A percentile compares a stretch with the other conserved stretches of the same genome.
Conservation (phyloP, 2,888 invertebrate genomes). For the Netelia fuscicornis region DNA sequence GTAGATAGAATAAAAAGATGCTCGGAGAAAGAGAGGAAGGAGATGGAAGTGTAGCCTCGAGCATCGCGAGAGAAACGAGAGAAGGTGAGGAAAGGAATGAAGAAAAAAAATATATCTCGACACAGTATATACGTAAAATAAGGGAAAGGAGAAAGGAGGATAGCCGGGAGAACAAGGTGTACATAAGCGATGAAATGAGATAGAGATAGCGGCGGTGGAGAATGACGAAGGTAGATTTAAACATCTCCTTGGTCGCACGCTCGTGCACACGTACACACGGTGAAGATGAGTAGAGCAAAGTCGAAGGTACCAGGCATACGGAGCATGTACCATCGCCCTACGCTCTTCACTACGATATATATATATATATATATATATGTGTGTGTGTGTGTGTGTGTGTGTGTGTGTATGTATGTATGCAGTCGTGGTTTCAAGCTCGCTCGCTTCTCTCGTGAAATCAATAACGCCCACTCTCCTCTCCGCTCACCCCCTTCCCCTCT, state of each 20-base stretch:
- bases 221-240: slow-evolving; percentile 58
- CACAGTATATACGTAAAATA: slow-evolving; percentile 4
- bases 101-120: slow-evolving; percentile 5
- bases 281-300: slow-evolving; percentile 58
- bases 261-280: slow-evolving; percentile 6
- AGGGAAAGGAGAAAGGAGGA: slow-evolving; percentile 39
- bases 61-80: slow-evolving; percentile 4
- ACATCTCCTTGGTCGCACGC: slow-evolving; percentile 36
- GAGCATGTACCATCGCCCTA: slow-evolving; percentile 18
- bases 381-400: background rate
- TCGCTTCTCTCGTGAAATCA: slow-evolving; percentile 64
- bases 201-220: slow-evolving; percentile 51
- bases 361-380: background rate
- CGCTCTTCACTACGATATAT: slow-evolving; percentile 40
- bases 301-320: slow-evolving; percentile 41
- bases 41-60: background rate
- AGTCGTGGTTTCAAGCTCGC: slow-evolving; percentile 52
- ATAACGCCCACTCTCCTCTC: slow-evolving; percentile 63
- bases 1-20: slow-evolving; percentile 37
- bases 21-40: background rate
- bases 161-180: slow-evolving; percentile 36
- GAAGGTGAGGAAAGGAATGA: slow-evolving; percentile 27
- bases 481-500: background rate
- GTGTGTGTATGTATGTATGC: slow-evolving; percentile 15
- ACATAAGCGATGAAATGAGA: slow-evolving; percentile 32